Evolutionary conservation across 2,888 invertebrate genomes (phyloP), one percentile per base, ranked within the genome.

Genomic region (Chrysomela aeneicollis): DNA sequence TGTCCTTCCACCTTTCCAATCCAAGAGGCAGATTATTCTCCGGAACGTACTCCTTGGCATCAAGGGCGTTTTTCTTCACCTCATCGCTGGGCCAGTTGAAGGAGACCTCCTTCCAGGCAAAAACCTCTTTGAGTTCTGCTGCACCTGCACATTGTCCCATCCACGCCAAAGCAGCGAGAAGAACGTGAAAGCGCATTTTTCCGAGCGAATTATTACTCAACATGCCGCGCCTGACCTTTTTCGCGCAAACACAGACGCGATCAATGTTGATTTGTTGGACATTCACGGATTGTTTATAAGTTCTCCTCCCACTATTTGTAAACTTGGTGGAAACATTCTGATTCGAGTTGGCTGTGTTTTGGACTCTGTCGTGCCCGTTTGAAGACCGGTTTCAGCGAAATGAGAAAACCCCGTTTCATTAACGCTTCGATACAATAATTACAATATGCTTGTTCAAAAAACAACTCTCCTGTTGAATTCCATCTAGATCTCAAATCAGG

Each of bases 11-110:
- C 61, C 87, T 84, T 59, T 88, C 91, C 66, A 92, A 74, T 10
- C 92, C 92, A 54, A 92, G 81, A 0, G 91, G 90, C 54, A 91
- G 82, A 81, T 91, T 92, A 78, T 92, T 87, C 59, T 84, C 87
- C 9, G 85, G 86, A 4, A 89, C 82, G 77, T 88, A 92, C 54
- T 83, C 84, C 47, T 88, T 88, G 15, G 84, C 85, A 47, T 83
- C 83, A n/a, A 91, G 82, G 12, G 91, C 90, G 19, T 84, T 84
- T 69, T 87, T 85, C 74, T 87, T 85, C 46, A 85, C 86, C 64
- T 86, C 85, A 12, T 86, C 84, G 49, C 83, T 85, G 19, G 90
- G 89, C 90, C 90, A 92, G 46, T 84, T 84, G 79, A 86, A 92
- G 65, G 87, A 86, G 51, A 92, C 76, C 76, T 89, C 85, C 68